A percentile compares a stretch with the other conserved stretches of the same genome.
phyloP scores from a whole-genome alignment of 2,888 invertebrate species.

The Scrobipalpa costella region DNA sequence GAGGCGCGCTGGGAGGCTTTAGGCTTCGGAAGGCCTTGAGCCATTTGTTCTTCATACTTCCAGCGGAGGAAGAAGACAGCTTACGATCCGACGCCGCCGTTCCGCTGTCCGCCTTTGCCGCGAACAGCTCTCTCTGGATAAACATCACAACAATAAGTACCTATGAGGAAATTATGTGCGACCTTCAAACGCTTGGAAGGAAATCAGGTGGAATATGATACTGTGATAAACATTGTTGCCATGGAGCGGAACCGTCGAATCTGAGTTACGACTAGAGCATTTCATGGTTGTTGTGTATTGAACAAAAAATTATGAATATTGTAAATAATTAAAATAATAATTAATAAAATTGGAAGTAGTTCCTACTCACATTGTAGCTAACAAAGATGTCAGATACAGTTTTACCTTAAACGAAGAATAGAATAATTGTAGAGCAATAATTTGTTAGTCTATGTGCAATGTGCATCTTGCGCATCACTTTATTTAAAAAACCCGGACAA shows the following conservation, averaged over 20 bases:
- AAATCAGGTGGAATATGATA: background rate
- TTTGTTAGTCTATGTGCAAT: no score
- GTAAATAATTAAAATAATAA: no score
- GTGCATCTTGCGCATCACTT: no score
- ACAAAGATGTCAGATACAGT: no score
- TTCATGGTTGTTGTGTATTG: background rate
- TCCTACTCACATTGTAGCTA: background rate
- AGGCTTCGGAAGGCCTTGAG: constrained; percentile 97
- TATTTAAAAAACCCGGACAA: no score
- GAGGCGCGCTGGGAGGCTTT: constrained; percentile 87
- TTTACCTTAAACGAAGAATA: no score
- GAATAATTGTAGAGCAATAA: no score
- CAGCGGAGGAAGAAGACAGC: constrained; percentile 91
- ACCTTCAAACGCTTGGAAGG: background rate
- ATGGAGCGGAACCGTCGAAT: background rate
- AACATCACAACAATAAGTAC: constrained; percentile 37
- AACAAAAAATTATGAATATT: background rate
- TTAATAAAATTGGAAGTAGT: no score
- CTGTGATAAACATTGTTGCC: background rate
- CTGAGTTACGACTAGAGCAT: background rate
- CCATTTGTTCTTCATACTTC: constrained; percentile 98
- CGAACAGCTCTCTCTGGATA: constrained; percentile 91
- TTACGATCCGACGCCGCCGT: constrained; percentile 88
- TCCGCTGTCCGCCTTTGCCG: constrained; percentile 87
- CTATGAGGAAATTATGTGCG: background rate